phyloP scores from a whole-genome alignment of 2,797 vertebrate species.

The Poecilia gillii region DNA sequence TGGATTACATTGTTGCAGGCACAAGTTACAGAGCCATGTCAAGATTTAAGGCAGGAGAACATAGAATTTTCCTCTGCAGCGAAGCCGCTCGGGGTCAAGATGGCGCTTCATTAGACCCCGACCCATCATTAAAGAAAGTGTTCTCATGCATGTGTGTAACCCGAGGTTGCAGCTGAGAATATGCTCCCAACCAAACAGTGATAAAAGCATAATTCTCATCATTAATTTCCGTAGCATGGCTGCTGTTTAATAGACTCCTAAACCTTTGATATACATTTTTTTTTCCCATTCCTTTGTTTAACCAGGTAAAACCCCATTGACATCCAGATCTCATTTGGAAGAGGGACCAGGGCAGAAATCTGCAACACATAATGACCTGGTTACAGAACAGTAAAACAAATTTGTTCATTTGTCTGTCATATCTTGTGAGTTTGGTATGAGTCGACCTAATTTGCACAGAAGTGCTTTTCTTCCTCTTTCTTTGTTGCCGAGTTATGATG shows the following conservation, averaged over 20 bases:
- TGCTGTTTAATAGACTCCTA: neutral
- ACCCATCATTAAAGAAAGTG: slow-evolving; percentile 3
- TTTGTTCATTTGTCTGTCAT: too few species aligned
- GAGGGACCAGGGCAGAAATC: too few species aligned
- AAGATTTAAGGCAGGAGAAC: neutral
- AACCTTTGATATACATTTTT: neutral
- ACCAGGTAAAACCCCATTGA: too few species aligned
- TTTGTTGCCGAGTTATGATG: neutral
- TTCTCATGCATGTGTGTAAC: neutral
- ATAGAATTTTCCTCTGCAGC: neutral
- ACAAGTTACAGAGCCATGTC: neutral
- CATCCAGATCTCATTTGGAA: too few species aligned
- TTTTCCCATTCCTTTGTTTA: too few species aligned
- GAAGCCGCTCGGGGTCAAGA: neutral
- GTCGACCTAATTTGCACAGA: neutral
- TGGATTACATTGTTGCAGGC: neutral
- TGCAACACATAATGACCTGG: too few species aligned
- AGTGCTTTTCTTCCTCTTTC: neutral
- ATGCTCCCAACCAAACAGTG: neutral
- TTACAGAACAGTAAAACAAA: too few species aligned
- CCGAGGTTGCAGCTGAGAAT: slow-evolving; percentile 3
- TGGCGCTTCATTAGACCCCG: slow-evolving; percentile 3
- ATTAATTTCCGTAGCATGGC: neutral
- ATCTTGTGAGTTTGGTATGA: neutral
- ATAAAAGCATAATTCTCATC: slow-evolving; percentile 4